Base-by-base conservation (phyloP, 1,140 invertebrate genomes). In the Agrypnia vestita region DNA sequence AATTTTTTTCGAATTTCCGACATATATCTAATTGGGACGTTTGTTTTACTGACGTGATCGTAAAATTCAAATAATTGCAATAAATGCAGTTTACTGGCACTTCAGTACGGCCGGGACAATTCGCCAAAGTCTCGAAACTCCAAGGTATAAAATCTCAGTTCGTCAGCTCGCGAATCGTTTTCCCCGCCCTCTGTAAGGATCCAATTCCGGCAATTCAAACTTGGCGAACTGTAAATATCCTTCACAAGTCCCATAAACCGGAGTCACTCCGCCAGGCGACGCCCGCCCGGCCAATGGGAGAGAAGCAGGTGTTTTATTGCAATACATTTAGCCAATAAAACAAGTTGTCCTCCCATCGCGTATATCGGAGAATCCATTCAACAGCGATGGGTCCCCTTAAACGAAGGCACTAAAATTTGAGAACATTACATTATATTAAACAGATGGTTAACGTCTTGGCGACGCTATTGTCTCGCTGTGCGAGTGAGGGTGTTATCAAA, bases 261-360 rank as follows among this genome's bases (percentile, higher is more conserved):
- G 67, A 71, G 44, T 47, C 67, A 71, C 67, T 71, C 67, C 43
- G 46, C 43, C 15, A 64, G 35, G 35, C 25, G 55, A 64, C 61
- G 61, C 17, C 15, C 43, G 11, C 13, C 61, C 13, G 25, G 9
- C 19, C 19, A 25, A 25, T 25, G 25, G 17, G 47, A 49, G 19
- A 4, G 47, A 7, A 71, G 67, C 67, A 71, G 67, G 67, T 71
- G 67, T 71, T 62, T 62, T 71, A 71, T 71, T 71, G 67, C 67
- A 71, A 71, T 71, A 71, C 67, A 71, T 71, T 51, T 13, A n/a
- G 17, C 67, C 67, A 71, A 49, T 71, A 71, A 71, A 71, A 71
- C 67, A 71, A 51, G 19, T 71, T 71, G 67, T 12, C 67, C 35
- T 35, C 19, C 67, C 10, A 71, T 51, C 47, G 17, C 46, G 19